Conservation (phyloP, 2,113 vertebrate species). For the Aptenodytes forsteri region DNA sequence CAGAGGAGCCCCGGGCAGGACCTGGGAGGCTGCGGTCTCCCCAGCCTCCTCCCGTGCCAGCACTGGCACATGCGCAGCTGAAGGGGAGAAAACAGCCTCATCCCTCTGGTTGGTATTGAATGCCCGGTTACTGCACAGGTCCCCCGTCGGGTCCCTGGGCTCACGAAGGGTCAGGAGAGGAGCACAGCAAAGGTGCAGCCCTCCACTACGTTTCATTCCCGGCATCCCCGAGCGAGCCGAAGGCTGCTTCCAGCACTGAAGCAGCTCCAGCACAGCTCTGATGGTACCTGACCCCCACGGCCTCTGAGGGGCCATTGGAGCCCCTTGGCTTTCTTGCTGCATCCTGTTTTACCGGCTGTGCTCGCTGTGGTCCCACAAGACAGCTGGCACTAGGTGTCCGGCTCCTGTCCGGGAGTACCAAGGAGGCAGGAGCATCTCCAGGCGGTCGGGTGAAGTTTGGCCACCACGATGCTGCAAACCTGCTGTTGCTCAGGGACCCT, state of each 20-base stretch:
- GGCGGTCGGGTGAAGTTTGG: background rate
- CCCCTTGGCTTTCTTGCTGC: background rate
- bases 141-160: background rate
- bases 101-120: accelerated
- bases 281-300: background rate
- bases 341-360: accelerated
- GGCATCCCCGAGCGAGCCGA: accelerated
- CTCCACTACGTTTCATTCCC: accelerated
- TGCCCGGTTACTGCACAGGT: accelerated
- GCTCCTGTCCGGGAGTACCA: accelerated
- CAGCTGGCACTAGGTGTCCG: background rate
- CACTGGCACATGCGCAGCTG: accelerated
- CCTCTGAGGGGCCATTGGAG: background rate
- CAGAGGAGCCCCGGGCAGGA: background rate
- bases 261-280: background rate
- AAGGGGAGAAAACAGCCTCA: accelerated
- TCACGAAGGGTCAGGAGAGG: accelerated
- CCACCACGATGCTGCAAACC: background rate
- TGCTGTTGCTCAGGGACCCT: background rate
- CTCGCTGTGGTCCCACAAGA: background rate
- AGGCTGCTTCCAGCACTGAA: background rate
- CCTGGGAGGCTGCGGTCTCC: too few relatives aligned
- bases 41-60: accelerated
- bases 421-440: background rate
- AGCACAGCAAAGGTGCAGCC: accelerated